These are phyloP conservation scores for Epinotia demarniana DNA, from an alignment of 2,888 invertebrate genomes.

Conservation along the genomic window DNA sequence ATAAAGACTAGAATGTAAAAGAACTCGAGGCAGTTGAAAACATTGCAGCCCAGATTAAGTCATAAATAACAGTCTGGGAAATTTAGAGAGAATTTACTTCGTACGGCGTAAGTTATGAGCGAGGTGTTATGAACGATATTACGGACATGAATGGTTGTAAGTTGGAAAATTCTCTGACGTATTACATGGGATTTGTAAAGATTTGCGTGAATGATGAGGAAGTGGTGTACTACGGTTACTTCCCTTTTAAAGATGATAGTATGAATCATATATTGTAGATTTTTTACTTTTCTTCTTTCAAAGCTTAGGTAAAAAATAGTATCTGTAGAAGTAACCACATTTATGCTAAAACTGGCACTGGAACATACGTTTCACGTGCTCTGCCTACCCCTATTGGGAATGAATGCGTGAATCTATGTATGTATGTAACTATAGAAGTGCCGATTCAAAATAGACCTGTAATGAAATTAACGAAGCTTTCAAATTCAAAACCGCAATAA, in stretches of 20 bases:
- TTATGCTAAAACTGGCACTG: no score
- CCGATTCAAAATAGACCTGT: no score
- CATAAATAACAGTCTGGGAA: constrained; percentile 79
- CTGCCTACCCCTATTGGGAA: no score
- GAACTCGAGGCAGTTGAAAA: constrained; percentile 71
- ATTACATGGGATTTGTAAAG: constrained; percentile 26
- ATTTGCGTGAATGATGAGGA: constrained; percentile 8
- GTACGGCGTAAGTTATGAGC: constrained; percentile 56
- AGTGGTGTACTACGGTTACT: not conserved
- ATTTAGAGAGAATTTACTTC: constrained; percentile 79
- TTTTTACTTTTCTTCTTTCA: not conserved
- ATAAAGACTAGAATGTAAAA: constrained; percentile 51
- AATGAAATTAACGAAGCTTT: no score
- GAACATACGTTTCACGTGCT: no score
- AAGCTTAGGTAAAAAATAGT: not conserved
- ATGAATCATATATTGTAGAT: not conserved
- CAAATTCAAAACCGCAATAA: no score
- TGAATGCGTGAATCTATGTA: no score
- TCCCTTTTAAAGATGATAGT: not conserved
- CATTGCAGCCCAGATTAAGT: constrained; percentile 80
- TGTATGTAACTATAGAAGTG: no score
- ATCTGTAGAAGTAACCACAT: no score
- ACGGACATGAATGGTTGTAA: constrained; percentile 21
- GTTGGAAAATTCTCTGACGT: constrained; percentile 17
- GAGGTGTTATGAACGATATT: constrained; percentile 44